phyloP scores from a whole-genome alignment of 2,113 vertebrate genomes.

The Pseudorhombus dupliciocellatus region DNA sequence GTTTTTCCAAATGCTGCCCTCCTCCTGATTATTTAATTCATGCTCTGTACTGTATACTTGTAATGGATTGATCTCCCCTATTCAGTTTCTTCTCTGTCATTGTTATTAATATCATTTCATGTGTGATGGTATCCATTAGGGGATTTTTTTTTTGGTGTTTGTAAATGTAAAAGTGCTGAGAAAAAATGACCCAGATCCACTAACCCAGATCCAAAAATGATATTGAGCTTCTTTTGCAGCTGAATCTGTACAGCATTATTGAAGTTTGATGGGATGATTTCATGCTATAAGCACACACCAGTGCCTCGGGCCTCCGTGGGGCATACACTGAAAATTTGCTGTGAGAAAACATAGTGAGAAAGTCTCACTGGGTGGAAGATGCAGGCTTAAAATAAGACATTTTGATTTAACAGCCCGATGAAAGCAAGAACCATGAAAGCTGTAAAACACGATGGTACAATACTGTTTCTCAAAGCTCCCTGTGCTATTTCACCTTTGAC shows the following conservation, averaged over 20 bases:
- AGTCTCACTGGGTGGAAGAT: constrained; percentile 31
- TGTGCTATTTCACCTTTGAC: constrained; percentile 20
- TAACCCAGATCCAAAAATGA: constrained; percentile 54
- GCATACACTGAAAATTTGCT: constrained; percentile 30
- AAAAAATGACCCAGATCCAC: constrained; percentile 60
- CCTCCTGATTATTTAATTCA: constrained; percentile 2
- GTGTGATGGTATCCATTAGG: constrained; percentile 8
- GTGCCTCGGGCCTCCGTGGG: constrained; percentile 48
- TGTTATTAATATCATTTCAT: constrained; percentile 14
- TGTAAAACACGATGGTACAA: constrained; percentile 1
- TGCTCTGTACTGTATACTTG: neutral
- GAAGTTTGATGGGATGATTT: constrained; percentile 60
- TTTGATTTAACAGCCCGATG: constrained; percentile 26
- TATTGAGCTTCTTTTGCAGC: constrained; percentile 29
- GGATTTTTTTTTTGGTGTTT: constrained; percentile 7
- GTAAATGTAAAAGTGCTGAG: constrained; percentile 24
- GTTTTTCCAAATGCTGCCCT: neutral
- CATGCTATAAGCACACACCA: constrained; percentile 57
- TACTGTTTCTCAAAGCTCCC: constrained; percentile 1
- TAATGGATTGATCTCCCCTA: constrained; percentile 10
- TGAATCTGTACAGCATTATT: constrained; percentile 45
- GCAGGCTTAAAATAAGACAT: constrained; percentile 27
- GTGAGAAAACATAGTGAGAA: constrained; percentile 31
- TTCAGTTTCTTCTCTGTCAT: neutral
- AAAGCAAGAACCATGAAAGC: neutral